Conservation (phyloP, 1,140 invertebrate genomes). For the Aphaenogaster floridana region DNA sequence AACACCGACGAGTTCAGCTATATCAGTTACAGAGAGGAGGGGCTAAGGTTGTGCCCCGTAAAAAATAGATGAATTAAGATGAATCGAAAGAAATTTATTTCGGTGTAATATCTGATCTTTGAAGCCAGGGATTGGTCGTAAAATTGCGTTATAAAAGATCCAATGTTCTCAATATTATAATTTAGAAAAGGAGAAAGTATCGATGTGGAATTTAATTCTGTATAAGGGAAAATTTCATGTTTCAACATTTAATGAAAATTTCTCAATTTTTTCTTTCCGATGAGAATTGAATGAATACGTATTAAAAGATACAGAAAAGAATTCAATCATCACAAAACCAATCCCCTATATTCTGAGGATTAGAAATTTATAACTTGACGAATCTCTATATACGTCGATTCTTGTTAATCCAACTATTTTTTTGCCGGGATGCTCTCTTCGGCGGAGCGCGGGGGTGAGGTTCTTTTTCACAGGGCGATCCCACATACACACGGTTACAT, state of each 20-base stretch:
- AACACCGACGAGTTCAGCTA: conserved; percentile 74
- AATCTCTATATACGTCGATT: conserved; percentile 1
- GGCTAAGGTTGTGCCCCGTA: conserved; percentile 36
- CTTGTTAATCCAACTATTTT: conserved; percentile 41
- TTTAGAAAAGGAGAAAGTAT: background rate
- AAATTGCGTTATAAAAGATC: background rate
- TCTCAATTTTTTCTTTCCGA: background rate
- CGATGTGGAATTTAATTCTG: background rate
- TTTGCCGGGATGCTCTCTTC: conserved; percentile 46
- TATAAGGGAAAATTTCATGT: background rate
- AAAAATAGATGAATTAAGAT: conserved; percentile 43
- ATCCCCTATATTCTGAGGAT: conserved; percentile 1
- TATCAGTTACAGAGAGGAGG: conserved; percentile 70
- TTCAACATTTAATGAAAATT: background rate
- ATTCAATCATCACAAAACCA: conserved; percentile 12
- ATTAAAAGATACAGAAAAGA: conserved; percentile 4
- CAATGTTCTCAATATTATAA: background rate
- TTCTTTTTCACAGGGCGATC: conserved; percentile 69
- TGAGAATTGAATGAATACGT: background rate
- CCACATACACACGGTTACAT: conserved; percentile 75
- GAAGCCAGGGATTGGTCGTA: background rate
- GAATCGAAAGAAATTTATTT: conserved; percentile 31
- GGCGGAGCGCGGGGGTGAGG: conserved; percentile 54
- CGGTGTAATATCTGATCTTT: background rate
- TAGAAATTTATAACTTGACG: conserved; percentile 20